These are phyloP conservation scores for Novumbra hubbsi DNA, from an alignment of 2,797 vertebrate species.

Conservation along the genomic window DNA sequence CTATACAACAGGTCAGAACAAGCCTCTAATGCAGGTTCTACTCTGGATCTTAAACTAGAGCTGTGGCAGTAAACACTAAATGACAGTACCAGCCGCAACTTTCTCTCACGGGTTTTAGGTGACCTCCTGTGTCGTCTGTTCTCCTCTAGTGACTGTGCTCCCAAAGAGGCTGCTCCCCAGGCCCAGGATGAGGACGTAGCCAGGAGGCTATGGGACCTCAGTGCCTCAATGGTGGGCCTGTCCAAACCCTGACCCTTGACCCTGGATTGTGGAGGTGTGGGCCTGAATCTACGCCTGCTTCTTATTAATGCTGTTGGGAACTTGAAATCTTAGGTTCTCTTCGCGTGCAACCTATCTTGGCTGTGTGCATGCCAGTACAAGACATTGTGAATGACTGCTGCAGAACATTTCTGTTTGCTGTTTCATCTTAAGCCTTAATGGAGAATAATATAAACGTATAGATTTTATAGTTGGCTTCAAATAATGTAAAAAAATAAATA, in stretches of 20 bases:
- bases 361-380: background rate
- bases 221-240: slow-evolving; percentile 67
- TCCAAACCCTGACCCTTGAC: too few species aligned
- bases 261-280: background rate
- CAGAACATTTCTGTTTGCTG: too few species aligned
- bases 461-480: too few species aligned
- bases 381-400: background rate
- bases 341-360: background rate
- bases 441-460: too few species aligned
- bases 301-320: background rate
- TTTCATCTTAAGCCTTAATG: too few species aligned
- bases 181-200: slow-evolving; percentile 64
- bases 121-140: background rate
- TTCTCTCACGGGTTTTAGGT: too few species aligned
- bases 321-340: background rate
- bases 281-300: slow-evolving; percentile 28
- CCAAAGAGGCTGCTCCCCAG: slow-evolving; percentile 60
- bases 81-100: too few species aligned
- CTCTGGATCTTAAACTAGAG: too few species aligned
- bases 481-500: too few species aligned
- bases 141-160: slow-evolving; percentile 66
- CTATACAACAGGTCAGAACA: too few species aligned
- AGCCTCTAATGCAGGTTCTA: too few species aligned
- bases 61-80: too few species aligned
- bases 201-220: slow-evolving; percentile 73